Evolutionary conservation across 1,140 invertebrate species (phyloP), one percentile per base, ranked within the genome.

Genomic region (Spodoptera litura): DNA sequence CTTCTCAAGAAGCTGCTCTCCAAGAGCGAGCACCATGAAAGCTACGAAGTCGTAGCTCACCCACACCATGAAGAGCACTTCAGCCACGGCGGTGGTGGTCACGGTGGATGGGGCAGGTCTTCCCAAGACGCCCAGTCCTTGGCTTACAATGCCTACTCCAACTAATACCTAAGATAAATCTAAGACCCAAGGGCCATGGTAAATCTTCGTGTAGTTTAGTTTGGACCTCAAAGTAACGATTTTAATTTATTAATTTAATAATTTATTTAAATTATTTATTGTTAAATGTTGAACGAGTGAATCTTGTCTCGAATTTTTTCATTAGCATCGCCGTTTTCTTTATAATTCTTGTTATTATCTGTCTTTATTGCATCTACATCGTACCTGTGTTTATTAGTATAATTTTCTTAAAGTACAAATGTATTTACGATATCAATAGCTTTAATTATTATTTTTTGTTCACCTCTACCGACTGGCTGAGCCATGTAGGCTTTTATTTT

Each of bases 1-100:
- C 96, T 96, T 2, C 94, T 98, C 73, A 97, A 98, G 95, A 98
- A 98, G 88, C 94, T 98, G 0, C 92, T 98, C n/a, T 95, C 95
- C 66, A 97, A 97, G 83, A 95, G 95, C 35, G 96, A 96, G 62
- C 95, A 96, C 64, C 96, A 96, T 75, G 96, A 96, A 81, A 96
- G 96, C 87, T 97, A 97, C 88, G 97, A 98, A 86, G 96, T 97
- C 2, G 96, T 97, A 5, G 95, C 96, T 70, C 96, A 96, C 90
- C 96, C 96, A 20, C 96, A 96, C 82, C 93, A 94, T 27, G 95
- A 95, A 77, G 94, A 96, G 70, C 95, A 96, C 72, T 90, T 86
- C 87, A 96, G 96, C 86, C 93, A 94, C 62, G 88, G 91, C 2
- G 86, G 87, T 35, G 86, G 88, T 35, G 87, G 87, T 4, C 89